phyloP scores from a whole-genome alignment of 1,140 invertebrate genomes.

The Argopecten irradians region DNA sequence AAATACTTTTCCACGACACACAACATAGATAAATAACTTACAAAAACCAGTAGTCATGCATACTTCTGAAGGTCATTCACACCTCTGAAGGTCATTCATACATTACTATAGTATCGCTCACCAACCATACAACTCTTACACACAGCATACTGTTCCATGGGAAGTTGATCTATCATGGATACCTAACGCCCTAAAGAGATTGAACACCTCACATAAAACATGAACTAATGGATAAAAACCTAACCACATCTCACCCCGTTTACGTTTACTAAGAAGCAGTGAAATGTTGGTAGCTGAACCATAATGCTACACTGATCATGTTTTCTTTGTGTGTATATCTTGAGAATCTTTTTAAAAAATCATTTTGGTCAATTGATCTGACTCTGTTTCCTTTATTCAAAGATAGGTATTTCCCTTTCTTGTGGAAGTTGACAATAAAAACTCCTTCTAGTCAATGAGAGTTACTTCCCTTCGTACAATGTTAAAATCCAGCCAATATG shows the following conservation, averaged over 20 bases:
- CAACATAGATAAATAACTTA: conserved; percentile 11
- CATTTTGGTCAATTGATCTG: no score
- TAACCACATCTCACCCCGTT: neutral
- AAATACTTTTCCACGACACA: conserved; percentile 21
- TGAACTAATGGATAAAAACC: neutral
- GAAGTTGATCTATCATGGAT: neutral
- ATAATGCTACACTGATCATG: no score
- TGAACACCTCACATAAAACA: neutral
- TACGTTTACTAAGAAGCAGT: neutral
- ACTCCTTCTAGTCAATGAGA: no score
- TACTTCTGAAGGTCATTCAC: neutral
- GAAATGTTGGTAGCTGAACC: no score
- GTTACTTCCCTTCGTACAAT: no score
- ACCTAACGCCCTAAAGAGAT: neutral
- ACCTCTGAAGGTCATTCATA: neutral
- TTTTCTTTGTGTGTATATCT: no score
- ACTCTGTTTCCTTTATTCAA: no score
- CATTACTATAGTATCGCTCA: neutral
- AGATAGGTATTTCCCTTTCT: no score
- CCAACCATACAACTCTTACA: neutral
- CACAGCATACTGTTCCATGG: neutral
- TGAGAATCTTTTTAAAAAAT: no score
- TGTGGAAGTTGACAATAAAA: no score
- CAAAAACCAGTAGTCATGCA: neutral
- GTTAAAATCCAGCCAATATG: no score